These are phyloP conservation scores for Gambusia affinis DNA, from an alignment of 2,113 vertebrate genomes.

Conservation along the genomic window DNA sequence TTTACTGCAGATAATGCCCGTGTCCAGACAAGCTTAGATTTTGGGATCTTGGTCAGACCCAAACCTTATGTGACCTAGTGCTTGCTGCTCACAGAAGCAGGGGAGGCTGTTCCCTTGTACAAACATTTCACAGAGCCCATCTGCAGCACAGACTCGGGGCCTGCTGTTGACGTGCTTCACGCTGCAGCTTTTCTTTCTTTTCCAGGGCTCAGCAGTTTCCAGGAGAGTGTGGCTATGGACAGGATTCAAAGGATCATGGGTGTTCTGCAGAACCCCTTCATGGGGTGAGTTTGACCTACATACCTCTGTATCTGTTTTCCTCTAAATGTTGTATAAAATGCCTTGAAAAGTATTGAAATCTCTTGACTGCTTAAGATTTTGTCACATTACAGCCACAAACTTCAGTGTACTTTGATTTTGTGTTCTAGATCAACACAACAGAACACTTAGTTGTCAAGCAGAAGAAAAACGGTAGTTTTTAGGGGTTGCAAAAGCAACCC, in stretches of 20 bases:
- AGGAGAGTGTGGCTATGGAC: constrained; percentile 85
- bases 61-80: constrained; percentile 61
- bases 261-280: constrained; percentile 81
- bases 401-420: not conserved
- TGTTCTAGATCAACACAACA: not conserved
- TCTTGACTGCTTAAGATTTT: not conserved
- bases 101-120: constrained; percentile 61
- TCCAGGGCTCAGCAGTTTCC: constrained; percentile 84
- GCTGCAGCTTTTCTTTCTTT: constrained; percentile 55
- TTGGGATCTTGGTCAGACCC: constrained; percentile 57
- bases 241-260: constrained; percentile 86
- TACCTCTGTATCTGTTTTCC: not conserved
- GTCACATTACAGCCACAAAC: not conserved
- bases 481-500: too few species aligned
- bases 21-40: constrained; percentile 46
- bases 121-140: constrained; percentile 68
- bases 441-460: too few species aligned
- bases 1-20: constrained; percentile 2
- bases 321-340: not conserved
- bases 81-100: constrained; percentile 68
- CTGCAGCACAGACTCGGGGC: constrained; percentile 65
- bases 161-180: constrained; percentile 58
- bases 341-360: not conserved
- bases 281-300: constrained; percentile 72
- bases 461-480: too few species aligned